A percentile compares a stretch with the other conserved stretches of the same genome.
Evolutionary conservation across 2,888 invertebrate genomes (phyloP).

Genomic region (Fragum fragum): DNA sequence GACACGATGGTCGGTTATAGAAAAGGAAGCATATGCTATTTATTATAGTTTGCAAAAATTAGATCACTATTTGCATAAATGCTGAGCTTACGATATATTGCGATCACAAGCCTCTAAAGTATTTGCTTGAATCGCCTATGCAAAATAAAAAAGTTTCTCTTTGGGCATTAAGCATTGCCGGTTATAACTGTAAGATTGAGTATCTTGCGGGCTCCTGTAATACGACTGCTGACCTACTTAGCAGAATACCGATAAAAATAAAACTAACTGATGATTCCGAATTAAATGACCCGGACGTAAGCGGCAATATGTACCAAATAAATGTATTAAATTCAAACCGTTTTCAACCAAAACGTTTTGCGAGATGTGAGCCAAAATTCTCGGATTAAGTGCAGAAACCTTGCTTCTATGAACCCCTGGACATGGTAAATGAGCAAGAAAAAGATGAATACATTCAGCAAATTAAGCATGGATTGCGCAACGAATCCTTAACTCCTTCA

Average conservation of each 20-base stretch:
- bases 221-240: not conserved
- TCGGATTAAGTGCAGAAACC: slow-evolving; percentile 1
- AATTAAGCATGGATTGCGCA: slow-evolving; percentile 11
- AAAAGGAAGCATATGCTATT: slow-evolving; percentile 45
- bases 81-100: slow-evolving; percentile 32
- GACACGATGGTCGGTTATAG: slow-evolving; percentile 33
- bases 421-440: slow-evolving; percentile 17
- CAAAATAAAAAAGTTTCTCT: slow-evolving; percentile 49
- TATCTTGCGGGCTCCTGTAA: slow-evolving; percentile 34
- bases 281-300: not conserved
- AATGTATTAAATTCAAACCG: not conserved
- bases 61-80: slow-evolving; percentile 44
- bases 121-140: slow-evolving; percentile 50
- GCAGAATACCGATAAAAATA: not conserved
- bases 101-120: slow-evolving; percentile 50
- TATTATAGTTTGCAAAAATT: slow-evolving; percentile 40
- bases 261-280: not conserved
- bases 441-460: slow-evolving; percentile 18
- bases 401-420: not conserved
- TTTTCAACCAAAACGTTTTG: not conserved
- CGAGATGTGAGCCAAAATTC: not conserved
- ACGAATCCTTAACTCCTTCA: not conserved
- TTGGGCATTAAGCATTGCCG: slow-evolving; percentile 51
- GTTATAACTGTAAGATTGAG: slow-evolving; percentile 52
- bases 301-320: not conserved